Evolutionary conservation across 2,888 invertebrate genomes (phyloP), one percentile per base, ranked within the genome.

Genomic region (Acleris cristana): DNA sequence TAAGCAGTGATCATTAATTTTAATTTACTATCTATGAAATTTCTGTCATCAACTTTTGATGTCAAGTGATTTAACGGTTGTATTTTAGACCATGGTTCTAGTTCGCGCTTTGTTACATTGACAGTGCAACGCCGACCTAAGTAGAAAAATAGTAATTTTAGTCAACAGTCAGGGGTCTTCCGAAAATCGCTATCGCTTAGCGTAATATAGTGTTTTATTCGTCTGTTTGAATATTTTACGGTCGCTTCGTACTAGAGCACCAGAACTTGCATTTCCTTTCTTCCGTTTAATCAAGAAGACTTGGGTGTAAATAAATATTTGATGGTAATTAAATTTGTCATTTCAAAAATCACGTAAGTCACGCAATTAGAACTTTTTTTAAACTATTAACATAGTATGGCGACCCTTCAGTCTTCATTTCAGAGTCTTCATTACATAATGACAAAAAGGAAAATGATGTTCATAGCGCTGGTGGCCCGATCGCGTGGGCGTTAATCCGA

Each of bases 1-100:
- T 53, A 76, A 79, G 30, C 85, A 79, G 75, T 88, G 82, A 81
- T 19, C 40, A 21, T 40, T 49, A 23, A n/a, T 18, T n/a, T 16
- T 18, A 6, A 48, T 48, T 48, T 48, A 48, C 7, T 2, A 34
- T 34, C 34, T 34, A 10, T 26, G 26, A 26, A 26, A 2, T 26
- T 40, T 40, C 14, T 14, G 40, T 40, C 40, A 40, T 14, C 40
- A 40, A 40, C 8, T 12, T 34, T 40, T 18, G 48, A n/a, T n/a
- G 18, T n/a, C 48, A 18, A 8, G 16, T 8, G 7, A 18, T 48
- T 48, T 5, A 48, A 14, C 40, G 40, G 40, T 40, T 48, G 48
- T 48, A 45, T 45, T 26, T n/a, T 45, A 48, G n/a, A 48, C 48
- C 48, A 18, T 48, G 16, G 8, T 48, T 48, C 18, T n/a, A 48